Base-by-base conservation (phyloP, 2,113 vertebrate genomes). In the Candoia aspera region DNA sequence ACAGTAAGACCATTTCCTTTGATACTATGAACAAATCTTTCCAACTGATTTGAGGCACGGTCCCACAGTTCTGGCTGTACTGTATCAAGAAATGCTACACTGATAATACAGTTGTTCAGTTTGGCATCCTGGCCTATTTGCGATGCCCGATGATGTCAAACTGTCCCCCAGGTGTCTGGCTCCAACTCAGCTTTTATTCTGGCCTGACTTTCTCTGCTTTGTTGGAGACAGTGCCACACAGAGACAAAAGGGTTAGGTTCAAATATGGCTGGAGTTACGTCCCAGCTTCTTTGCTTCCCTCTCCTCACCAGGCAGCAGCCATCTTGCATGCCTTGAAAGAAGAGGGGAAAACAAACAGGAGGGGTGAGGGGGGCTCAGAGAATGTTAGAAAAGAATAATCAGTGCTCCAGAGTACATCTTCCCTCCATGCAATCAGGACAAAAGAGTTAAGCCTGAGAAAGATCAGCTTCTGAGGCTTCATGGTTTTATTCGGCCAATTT, bases 61-160 rank as follows among this genome's bases (percentile, higher is more conserved):
- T 94, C 95, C 94, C 91, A 89, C 88, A 93, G 23, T 95, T 96
- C 96, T 94, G 94, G 62, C 0, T 87, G 94, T 94, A 92, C 94
- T 91, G 17, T 87, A 94, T 79, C 33, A 42, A 79, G 73, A 93
- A 95, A 93, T 93, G 92, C 95, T 92, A 94, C 17, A 92, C 95
- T 89, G 95, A 94, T 95, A 90, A 90, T 87, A 96, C 95, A 97
- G 96, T 95, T 96, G 95, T 96, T 96, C 94, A 86, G 8, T 97
- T 96, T 97, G 96, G 96, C 95, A 97, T 96, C 94, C 94, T 94
- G 94, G 96, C 94, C 95, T 94, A 92, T 96, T 96, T 96, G 93
- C 95, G 95, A 95, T 29, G 94, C 89, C 96, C 94, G 94, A 95
- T 90, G 90, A 94, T 91, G 95, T 96, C 97, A 96, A 95, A 97